These are phyloP conservation scores for Xenopus borealis DNA, from an alignment of 2,113 vertebrate genomes.

Conservation along the genomic window DNA sequence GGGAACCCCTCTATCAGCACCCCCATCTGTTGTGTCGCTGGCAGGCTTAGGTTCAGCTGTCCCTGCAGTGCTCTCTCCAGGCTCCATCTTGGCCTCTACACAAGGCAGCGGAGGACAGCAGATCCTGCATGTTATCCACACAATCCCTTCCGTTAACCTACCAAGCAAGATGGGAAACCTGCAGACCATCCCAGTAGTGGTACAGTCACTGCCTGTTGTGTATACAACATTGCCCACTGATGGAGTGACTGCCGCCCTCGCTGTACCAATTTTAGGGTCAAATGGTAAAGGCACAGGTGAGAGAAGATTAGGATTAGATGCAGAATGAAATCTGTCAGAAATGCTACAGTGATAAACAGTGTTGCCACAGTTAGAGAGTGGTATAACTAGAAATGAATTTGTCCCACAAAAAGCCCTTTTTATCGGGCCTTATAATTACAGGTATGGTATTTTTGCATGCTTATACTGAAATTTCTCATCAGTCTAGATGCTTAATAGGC, in stretches of 20 bases:
- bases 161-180: constrained; percentile 88
- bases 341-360: too few relatives aligned
- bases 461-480: too few relatives aligned
- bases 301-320: constrained; percentile 12
- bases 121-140: constrained; percentile 94
- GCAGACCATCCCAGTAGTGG: constrained; percentile 88
- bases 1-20: constrained; percentile 46
- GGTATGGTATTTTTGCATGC: too few relatives aligned
- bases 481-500: too few relatives aligned
- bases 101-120: constrained; percentile 88
- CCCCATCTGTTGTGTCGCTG: constrained; percentile 63
- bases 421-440: too few relatives aligned
- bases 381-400: too few relatives aligned
- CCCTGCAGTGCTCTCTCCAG: constrained; percentile 78
- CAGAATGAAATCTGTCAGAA: too few relatives aligned
- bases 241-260: constrained; percentile 80
- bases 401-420: too few relatives aligned
- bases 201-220: constrained; percentile 85
- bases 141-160: constrained; percentile 89
- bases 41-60: constrained; percentile 62
- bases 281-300: constrained; percentile 90
- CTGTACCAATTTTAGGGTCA: constrained; percentile 88
- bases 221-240: constrained; percentile 85
- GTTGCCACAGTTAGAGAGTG: too few relatives aligned
- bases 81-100: constrained; percentile 86